phyloP scores from a whole-genome alignment of 2,888 invertebrate species.

The Lymantria dispar region DNA sequence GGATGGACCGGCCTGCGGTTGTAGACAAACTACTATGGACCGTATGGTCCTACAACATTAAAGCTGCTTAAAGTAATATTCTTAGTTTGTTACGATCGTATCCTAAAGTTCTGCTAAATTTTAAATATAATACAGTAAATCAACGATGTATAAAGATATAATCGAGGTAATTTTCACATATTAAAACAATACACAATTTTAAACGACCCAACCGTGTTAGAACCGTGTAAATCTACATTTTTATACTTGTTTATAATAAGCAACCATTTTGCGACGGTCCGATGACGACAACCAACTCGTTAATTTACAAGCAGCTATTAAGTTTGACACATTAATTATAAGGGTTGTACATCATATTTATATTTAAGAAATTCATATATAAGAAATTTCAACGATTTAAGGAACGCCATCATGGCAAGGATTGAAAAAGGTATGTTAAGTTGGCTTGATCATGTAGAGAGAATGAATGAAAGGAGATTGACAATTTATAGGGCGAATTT shows the following conservation, averaged over 20 bases:
- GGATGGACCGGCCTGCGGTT: no score
- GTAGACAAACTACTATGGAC: no score
- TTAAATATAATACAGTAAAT: background rate
- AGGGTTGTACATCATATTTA: conserved; percentile 13
- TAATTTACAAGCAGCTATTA: conserved; percentile 41
- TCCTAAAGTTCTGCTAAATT: background rate
- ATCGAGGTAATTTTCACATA: conserved; percentile 7
- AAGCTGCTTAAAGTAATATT: no score
- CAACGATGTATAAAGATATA: conserved; percentile 3
- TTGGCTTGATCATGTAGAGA: no score
- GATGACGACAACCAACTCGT: conserved; percentile 39
- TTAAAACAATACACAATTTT: conserved; percentile 17
- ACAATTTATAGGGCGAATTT: no score
- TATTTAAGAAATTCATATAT: no score
- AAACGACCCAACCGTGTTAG: conserved; percentile 46
- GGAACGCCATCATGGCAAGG: no score
- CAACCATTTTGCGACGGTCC: conserved; percentile 49
- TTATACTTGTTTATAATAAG: conserved; percentile 44
- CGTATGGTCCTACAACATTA: no score
- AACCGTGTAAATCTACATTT: conserved; percentile 51
- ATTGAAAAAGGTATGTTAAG: no score
- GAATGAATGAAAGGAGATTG: no score
- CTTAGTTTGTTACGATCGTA: background rate
- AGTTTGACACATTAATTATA: conserved; percentile 1
- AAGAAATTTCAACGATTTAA: no score